Evolutionary conservation across 2,888 invertebrate species (phyloP).

Genomic region (Eubasilissa splendida): DNA sequence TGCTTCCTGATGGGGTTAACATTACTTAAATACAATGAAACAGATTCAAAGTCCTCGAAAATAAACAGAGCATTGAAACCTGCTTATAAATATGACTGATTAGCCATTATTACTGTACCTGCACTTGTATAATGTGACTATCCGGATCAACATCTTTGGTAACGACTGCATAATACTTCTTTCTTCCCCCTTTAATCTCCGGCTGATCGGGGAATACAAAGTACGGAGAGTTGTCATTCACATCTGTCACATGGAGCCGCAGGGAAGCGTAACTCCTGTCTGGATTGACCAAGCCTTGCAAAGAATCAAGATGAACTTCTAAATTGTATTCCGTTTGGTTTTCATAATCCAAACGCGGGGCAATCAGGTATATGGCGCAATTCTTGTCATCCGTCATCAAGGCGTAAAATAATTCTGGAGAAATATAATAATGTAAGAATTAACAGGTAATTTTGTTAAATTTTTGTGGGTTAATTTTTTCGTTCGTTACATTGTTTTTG

Average conservation of each 20-base stretch:
- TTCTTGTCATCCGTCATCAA: constrained; percentile 85
- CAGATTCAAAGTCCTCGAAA: too few species aligned
- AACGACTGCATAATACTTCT: constrained; percentile 87
- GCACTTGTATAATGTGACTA: constrained; percentile 84
- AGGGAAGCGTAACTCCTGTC: constrained; percentile 82
- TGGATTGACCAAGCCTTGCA: constrained; percentile 86
- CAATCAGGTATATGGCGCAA: constrained; percentile 84
- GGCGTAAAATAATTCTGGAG: constrained; percentile 79
- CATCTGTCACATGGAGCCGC: constrained; percentile 86
- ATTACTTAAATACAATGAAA: too few species aligned
- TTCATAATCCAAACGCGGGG: constrained; percentile 85
- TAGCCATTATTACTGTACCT: constrained; percentile 65
- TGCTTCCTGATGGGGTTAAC: too few species aligned
- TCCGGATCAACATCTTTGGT: constrained; percentile 82
- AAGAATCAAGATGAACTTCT: constrained; percentile 84
- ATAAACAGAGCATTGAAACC: too few species aligned
- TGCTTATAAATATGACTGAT: too few species aligned
- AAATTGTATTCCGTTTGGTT: constrained; percentile 80
- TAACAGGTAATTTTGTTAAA: not conserved
- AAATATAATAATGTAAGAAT: not conserved
- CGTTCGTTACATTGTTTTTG: too few species aligned
- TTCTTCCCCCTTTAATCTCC: constrained; percentile 73
- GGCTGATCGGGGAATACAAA: constrained; percentile 81
- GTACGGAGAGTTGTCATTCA: constrained; percentile 91
- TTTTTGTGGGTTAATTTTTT: too few species aligned